Percentiles rank a stretch among this genome's conserved stretches.
Evolutionary conservation across 2,888 invertebrate genomes (phyloP).

Genomic region (Clusia tigrina): DNA sequence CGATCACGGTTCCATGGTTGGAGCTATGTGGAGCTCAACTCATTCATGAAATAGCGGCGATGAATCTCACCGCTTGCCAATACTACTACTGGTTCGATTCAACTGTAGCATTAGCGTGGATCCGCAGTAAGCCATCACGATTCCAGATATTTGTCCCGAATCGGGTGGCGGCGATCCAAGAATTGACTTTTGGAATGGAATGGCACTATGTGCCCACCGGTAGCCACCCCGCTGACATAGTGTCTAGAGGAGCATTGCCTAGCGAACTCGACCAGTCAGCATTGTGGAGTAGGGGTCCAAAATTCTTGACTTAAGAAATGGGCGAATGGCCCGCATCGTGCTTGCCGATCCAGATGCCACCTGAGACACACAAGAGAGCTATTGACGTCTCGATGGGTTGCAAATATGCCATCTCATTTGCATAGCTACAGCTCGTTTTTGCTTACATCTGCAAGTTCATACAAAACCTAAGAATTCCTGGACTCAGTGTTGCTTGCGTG

Average conservation of each 20-base stretch:
- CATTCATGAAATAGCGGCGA: slow-evolving; percentile 5
- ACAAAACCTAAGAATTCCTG: neutral
- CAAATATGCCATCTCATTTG: slow-evolving; percentile 26
- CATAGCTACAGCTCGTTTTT: neutral
- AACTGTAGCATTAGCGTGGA: slow-evolving; percentile 23
- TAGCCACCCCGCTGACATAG: slow-evolving; percentile 28
- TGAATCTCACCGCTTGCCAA: neutral
- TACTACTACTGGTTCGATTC: slow-evolving; percentile 29
- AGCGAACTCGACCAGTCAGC: slow-evolving; percentile 23
- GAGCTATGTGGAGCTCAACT: slow-evolving; percentile 27
- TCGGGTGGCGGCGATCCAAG: neutral
- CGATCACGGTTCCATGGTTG: slow-evolving; percentile 25
- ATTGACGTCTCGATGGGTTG: neutral
- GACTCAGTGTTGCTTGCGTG: neutral
- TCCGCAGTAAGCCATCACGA: slow-evolving; percentile 7
- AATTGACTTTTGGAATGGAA: slow-evolving; percentile 20
- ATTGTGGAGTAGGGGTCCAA: slow-evolving; percentile 26
- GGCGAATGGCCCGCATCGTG: slow-evolving; percentile 15
- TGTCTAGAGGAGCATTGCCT: slow-evolving; percentile 30
- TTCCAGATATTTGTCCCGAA: slow-evolving; percentile 9
- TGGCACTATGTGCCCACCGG: slow-evolving; percentile 31
- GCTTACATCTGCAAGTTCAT: slow-evolving; percentile 12
- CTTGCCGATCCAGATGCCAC: neutral
- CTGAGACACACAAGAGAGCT: slow-evolving; percentile 17
- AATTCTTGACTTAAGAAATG: slow-evolving; percentile 11